Evolutionary conservation across 2,888 invertebrate genomes (phyloP).

Genomic region (Auanema freiburgensis): DNA sequence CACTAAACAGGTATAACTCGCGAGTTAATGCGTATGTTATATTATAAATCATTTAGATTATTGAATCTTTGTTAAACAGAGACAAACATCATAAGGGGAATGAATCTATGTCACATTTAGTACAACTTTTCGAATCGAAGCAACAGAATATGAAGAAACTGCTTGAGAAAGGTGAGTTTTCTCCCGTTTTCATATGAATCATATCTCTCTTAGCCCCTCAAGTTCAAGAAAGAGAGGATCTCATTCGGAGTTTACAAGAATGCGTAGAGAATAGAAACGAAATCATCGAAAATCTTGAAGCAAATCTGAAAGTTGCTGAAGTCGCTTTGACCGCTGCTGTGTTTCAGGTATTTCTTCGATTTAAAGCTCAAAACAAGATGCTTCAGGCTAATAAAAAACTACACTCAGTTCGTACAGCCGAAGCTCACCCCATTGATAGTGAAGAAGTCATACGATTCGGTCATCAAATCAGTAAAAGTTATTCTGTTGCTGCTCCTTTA

Average conservation of each 20-base stretch:
- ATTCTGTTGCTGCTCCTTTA: constrained; percentile 54
- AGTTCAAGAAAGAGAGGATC: constrained; percentile 47
- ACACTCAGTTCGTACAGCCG: constrained; percentile 43
- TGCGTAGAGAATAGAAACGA: constrained; percentile 42
- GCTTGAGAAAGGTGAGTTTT: constrained; percentile 18
- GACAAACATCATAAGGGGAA: constrained; percentile 25
- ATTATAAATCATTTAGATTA: constrained; percentile 28
- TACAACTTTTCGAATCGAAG: constrained; percentile 35
- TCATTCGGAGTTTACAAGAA: constrained; percentile 40
- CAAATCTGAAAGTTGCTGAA: constrained; percentile 46
- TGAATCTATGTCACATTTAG: constrained; percentile 29
- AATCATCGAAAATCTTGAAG: constrained; percentile 40
- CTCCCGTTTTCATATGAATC: background rate
- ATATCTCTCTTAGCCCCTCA: constrained; percentile 31
- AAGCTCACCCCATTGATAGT: constrained; percentile 45
- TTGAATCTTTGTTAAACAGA: constrained; percentile 40
- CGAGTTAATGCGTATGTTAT: constrained; percentile 5
- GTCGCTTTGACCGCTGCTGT: constrained; percentile 39
- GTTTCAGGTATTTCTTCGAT: constrained; percentile 35
- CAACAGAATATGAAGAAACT: constrained; percentile 27
- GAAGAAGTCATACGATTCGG: constrained; percentile 56
- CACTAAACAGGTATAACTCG: constrained; percentile 37
- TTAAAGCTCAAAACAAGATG: constrained; percentile 6
- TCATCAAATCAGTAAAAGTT: constrained; percentile 53
- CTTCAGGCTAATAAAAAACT: constrained; percentile 51